Percentiles rank a stretch among this genome's conserved stretches.
These are phyloP conservation scores for Anthonomus grandis DNA, from an alignment of 1,140 invertebrate species.

Conservation along the genomic window DNA sequence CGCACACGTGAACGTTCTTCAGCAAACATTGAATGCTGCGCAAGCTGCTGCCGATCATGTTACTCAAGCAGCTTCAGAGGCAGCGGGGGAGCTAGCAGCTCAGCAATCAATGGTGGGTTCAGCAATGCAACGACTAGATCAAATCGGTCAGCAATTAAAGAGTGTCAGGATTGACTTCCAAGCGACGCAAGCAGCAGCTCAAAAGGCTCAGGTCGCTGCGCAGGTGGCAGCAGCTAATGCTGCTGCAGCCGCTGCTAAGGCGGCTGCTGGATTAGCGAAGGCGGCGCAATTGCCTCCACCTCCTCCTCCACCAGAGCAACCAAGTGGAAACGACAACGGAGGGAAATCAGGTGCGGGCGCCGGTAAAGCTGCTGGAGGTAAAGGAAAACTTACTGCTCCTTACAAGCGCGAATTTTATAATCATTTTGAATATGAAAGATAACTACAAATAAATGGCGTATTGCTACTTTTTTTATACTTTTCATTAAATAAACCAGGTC, in stretches of 20 bases:
- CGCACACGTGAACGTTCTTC: constrained; percentile 57
- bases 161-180: constrained; percentile 65
- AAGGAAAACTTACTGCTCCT: constrained; percentile 22
- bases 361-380: constrained; percentile 23
- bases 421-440: constrained; percentile 25
- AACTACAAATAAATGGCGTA: background rate
- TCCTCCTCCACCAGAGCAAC: constrained; percentile 23
- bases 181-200: constrained; percentile 61
- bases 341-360: constrained; percentile 5
- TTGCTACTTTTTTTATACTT: constrained; percentile 28
- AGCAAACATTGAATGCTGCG: constrained; percentile 63
- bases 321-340: constrained; percentile 15
- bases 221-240: constrained; percentile 55
- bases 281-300: constrained; percentile 28
- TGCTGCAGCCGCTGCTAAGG: constrained; percentile 53
- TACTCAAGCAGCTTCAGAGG: constrained; percentile 60
- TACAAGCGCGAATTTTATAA: constrained; percentile 26
- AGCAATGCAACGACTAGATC: constrained; percentile 58
- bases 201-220: constrained; percentile 57
- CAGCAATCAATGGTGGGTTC: constrained; percentile 70
- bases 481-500: constrained; percentile 27
- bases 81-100: constrained; percentile 63
- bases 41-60: constrained; percentile 65
- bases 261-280: constrained; percentile 46
- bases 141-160: constrained; percentile 60